Conservation (phyloP, 2,888 invertebrate species). For the Chalcosyrphus nemorum region DNA sequence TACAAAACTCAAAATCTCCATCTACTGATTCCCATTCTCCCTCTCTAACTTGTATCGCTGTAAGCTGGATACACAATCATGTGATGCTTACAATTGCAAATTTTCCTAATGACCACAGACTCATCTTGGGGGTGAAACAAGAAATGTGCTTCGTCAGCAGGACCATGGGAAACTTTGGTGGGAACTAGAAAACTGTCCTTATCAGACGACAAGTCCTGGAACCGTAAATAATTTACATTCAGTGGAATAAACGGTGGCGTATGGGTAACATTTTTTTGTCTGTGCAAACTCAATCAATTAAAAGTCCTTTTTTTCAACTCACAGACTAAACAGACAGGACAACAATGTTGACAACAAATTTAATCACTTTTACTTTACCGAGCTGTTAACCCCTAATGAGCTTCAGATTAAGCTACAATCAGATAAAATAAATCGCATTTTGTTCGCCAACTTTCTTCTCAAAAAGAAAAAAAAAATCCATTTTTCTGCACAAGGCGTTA, state of each 20-base stretch:
- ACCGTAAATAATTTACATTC: no score
- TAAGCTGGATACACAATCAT: no score
- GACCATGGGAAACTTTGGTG: no score
- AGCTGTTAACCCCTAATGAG: slow-evolving; percentile 23
- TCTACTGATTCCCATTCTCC: no score
- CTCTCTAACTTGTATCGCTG: no score
- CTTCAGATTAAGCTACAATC: slow-evolving; percentile 23
- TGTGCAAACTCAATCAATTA: background rate
- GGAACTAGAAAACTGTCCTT: background rate
- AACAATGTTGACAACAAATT: slow-evolving; percentile 6
- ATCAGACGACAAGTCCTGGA: no score
- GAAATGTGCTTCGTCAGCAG: no score
- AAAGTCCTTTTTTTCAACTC: background rate
- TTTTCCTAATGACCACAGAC: no score
- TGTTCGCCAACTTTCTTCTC: background rate
- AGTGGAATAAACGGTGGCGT: background rate
- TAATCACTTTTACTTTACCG: slow-evolving; percentile 3
- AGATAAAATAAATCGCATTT: slow-evolving; percentile 7
- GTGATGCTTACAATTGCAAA: no score
- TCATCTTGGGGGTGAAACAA: no score
- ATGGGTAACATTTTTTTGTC: background rate
- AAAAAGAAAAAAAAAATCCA: background rate
- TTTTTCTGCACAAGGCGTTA: background rate
- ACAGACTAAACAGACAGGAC: background rate
- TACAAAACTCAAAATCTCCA: no score